Evolutionary conservation across 2,113 vertebrate genomes (phyloP).

Genomic region (Thamnophis sirtalis): DNA sequence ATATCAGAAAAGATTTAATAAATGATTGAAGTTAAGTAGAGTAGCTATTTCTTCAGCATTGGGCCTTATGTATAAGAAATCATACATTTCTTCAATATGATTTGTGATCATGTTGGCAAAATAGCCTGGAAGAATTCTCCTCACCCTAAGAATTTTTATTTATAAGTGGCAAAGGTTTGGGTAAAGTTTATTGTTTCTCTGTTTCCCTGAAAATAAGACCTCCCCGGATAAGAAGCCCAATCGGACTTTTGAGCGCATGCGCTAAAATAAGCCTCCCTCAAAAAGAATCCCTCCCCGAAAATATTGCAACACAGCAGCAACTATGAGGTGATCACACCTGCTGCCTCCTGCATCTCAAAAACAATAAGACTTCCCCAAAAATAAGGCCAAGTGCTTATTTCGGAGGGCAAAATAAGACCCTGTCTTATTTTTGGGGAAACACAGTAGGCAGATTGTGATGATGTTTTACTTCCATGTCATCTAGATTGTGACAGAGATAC

Average conservation of each 20-base stretch:
- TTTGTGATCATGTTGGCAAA: neutral
- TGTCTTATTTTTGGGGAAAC: too few species aligned
- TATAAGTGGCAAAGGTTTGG: neutral
- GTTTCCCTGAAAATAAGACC: too few species aligned
- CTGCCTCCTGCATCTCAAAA: too few species aligned
- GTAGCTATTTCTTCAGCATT: neutral
- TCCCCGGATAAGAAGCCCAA: too few species aligned
- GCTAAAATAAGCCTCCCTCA: too few species aligned
- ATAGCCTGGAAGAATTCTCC: neutral
- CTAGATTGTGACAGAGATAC: neutral
- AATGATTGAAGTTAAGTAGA: neutral
- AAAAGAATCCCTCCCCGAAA: too few species aligned
- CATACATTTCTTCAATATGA: neutral
- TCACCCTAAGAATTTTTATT: neutral
- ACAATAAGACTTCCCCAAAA: too few species aligned
- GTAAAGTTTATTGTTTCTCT: neutral
- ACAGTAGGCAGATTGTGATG: neutral
- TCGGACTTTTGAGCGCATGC: too few species aligned
- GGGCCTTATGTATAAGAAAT: neutral
- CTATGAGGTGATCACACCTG: too few species aligned
- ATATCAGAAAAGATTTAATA: neutral
- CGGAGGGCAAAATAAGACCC: too few species aligned
- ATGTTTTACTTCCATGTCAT: neutral
- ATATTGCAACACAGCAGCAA: too few species aligned
- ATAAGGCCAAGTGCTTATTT: too few species aligned